Conservation (phyloP, 2,113 vertebrate species). For the Periophthalmus modestus region DNA sequence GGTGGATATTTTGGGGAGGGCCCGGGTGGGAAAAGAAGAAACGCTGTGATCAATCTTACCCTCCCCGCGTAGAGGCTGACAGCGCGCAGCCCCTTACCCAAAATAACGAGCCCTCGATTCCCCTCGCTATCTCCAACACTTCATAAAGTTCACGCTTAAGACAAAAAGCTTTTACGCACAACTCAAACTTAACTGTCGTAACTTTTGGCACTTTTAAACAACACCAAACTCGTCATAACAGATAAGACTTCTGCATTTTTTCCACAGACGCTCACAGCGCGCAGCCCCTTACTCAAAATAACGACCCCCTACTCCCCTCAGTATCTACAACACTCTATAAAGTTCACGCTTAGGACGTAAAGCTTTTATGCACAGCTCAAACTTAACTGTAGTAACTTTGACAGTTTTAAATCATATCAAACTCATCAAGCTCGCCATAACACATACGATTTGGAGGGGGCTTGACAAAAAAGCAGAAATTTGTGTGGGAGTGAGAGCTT, state of each 20-base stretch:
- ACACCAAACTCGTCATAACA: no score
- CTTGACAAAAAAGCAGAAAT: conserved; percentile 38
- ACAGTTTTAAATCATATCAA: no score
- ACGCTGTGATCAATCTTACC: conserved; percentile 92
- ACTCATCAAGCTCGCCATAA: no score
- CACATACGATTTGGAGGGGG: no score
- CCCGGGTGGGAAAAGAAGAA: conserved; percentile 58
- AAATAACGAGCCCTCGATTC: conserved; percentile 65
- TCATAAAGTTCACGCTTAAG: not conserved
- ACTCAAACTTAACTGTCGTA: not conserved
- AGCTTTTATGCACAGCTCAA: conserved; percentile 8
- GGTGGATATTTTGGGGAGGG: conserved; percentile 70
- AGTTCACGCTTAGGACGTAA: not conserved
- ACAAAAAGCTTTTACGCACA: conserved; percentile 5
- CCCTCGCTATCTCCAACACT: conserved; percentile 25
- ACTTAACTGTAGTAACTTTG: not conserved
- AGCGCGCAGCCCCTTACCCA: conserved; percentile 76
- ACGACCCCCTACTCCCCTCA: conserved; percentile 45
- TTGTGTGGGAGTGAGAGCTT: conserved; percentile 82
- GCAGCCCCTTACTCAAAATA: conserved; percentile 73
- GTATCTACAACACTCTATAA: conserved; percentile 19
- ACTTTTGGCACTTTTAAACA: not conserved
- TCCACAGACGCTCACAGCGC: conserved; percentile 83
- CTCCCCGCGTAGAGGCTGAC: conserved; percentile 83
- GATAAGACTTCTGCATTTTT: no score